A percentile compares a stretch with the other conserved stretches of the same genome.
Conservation (phyloP, 2,113 vertebrate genomes). For the Telmatochromis sp. region DNA sequence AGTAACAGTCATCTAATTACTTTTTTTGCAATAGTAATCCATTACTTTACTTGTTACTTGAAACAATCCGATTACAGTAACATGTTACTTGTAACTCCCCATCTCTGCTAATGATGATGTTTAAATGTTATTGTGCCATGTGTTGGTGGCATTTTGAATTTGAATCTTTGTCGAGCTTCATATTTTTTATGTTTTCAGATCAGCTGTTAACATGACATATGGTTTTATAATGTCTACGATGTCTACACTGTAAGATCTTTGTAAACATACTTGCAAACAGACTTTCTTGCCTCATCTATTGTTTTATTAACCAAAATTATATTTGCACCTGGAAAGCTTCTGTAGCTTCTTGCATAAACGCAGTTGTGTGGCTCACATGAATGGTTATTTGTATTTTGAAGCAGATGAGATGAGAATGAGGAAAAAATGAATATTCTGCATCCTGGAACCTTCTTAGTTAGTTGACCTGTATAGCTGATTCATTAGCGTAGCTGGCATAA, state of each 20-base stretch:
- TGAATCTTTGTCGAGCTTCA: background rate
- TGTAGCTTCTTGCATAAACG: background rate
- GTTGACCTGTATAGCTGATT: conserved; percentile 30
- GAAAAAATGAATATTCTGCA: conserved; percentile 15
- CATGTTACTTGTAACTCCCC: background rate
- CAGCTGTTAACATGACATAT: background rate
- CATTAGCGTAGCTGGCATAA: background rate
- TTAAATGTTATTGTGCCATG: background rate
- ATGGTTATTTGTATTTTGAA: background rate
- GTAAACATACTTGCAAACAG: background rate
- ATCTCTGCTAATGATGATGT: background rate
- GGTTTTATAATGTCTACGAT: background rate
- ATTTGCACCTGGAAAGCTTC: background rate
- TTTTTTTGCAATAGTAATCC: background rate
- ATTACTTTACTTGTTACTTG: background rate
- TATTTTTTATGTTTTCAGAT: background rate
- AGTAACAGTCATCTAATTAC: background rate
- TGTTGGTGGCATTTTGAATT: background rate
- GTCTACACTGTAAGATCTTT: background rate
- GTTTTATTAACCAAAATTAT: background rate
- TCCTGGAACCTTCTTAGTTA: conserved; percentile 19
- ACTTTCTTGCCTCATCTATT: background rate
- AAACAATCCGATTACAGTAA: background rate
- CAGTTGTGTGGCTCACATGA: background rate
- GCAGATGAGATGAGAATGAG: background rate